A percentile compares a stretch with the other conserved stretches of the same genome.
These are phyloP conservation scores for Agriopis leucophaearia DNA, from an alignment of 2,888 invertebrate species.

Conservation along the genomic window DNA sequence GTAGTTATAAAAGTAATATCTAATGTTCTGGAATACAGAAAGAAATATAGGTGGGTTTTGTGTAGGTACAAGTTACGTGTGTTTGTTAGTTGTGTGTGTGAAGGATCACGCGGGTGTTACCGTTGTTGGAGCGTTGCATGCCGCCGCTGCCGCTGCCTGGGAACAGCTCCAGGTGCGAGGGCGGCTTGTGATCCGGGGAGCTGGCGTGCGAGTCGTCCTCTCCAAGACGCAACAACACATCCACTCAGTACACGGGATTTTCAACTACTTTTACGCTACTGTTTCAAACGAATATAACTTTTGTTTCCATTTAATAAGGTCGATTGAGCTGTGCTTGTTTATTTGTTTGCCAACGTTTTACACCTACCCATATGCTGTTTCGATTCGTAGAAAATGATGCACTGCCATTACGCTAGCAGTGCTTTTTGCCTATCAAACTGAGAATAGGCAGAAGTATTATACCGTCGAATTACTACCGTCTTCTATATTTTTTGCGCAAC, in stretches of 20 bases:
- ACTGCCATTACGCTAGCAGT: neutral
- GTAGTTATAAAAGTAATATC: no score
- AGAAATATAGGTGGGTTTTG: no score
- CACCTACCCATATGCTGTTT: no score
- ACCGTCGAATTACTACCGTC: no score
- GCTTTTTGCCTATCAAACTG: neutral
- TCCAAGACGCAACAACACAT: slow-evolving; percentile 67
- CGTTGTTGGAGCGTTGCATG: slow-evolving; percentile 92
- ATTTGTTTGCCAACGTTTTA: no score
- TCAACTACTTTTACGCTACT: neutral
- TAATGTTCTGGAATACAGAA: no score
- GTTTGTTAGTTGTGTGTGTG: neutral
- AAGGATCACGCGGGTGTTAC: slow-evolving; percentile 83
- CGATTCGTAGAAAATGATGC: no score
- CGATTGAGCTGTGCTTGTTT: neutral
- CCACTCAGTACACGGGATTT: slow-evolving; percentile 59
- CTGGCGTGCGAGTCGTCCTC: slow-evolving; percentile 84
- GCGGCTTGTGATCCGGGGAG: slow-evolving; percentile 90
- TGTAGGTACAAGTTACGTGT: neutral
- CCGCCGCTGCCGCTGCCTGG: slow-evolving; percentile 87
- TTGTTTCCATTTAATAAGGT: slow-evolving; percentile 2
- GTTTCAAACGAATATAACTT: slow-evolving; percentile 9
- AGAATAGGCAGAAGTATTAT: no score
- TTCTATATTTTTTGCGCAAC: no score
- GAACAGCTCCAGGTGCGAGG: slow-evolving; percentile 90